These are phyloP conservation scores for Xenopus laevis DNA, from an alignment of 2,113 vertebrate species.

Conservation along the genomic window DNA sequence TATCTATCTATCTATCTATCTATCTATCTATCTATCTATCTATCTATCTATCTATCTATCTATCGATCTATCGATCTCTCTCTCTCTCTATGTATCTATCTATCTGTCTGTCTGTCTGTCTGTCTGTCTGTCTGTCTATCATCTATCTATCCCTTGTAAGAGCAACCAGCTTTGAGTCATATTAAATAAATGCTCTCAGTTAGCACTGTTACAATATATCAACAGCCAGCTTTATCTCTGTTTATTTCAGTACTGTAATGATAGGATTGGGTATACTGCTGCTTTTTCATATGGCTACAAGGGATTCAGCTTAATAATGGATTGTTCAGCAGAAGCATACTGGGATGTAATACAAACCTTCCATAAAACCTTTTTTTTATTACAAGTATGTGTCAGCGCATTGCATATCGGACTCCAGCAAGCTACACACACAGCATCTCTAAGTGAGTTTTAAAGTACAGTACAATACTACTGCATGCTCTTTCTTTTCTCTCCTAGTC, in stretches of 20 bases:
- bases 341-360: slow-evolving; percentile 34
- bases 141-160: too few species aligned
- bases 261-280: slow-evolving; percentile 3
- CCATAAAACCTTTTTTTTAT: slow-evolving; percentile 21
- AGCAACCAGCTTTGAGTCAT: too few species aligned
- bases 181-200: neutral
- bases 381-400: slow-evolving; percentile 28
- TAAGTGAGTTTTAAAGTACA: slow-evolving; percentile 21
- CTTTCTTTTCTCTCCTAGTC: neutral
- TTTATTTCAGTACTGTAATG: slow-evolving; percentile 12
- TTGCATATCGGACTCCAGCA: slow-evolving; percentile 24
- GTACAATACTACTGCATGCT: slow-evolving; percentile 1
- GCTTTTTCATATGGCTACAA: slow-evolving; percentile 17
- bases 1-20: too few species aligned
- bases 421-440: slow-evolving; percentile 10
- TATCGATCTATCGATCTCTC: too few species aligned
- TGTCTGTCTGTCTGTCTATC: too few species aligned
- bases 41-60: too few species aligned
- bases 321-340: slow-evolving; percentile 15
- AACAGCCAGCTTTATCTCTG: neutral
- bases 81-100: too few species aligned
- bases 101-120: too few species aligned
- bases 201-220: neutral
- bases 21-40: too few species aligned
- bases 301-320: slow-evolving; percentile 26